These are phyloP conservation scores for Melanostigma gelatinosum DNA, from an alignment of 2,113 vertebrate species.

Conservation along the genomic window DNA sequence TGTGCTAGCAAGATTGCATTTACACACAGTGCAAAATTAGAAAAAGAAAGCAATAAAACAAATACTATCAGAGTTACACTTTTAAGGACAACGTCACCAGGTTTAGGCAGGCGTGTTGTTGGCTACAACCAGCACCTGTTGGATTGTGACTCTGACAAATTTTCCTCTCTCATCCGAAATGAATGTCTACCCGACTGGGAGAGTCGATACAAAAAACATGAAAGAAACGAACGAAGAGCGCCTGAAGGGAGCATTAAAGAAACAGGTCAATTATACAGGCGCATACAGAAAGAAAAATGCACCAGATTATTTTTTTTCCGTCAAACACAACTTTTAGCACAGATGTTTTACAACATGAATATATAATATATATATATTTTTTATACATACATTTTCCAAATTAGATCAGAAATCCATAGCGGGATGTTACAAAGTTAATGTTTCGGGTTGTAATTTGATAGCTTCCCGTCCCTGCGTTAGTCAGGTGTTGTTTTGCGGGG, in stretches of 20 bases:
- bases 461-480: constrained; percentile 57
- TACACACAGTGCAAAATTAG: constrained; percentile 99
- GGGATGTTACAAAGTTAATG: constrained; percentile 47
- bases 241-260: constrained; percentile 58
- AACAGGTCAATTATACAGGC: constrained; percentile 62
- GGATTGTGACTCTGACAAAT: constrained; percentile 69
- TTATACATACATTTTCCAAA: constrained; percentile 80
- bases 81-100: constrained; percentile 91
- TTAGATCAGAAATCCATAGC: constrained; percentile 64
- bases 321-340: constrained; percentile 79
- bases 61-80: constrained; percentile 91
- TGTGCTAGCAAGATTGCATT: constrained; percentile 99
- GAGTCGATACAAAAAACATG: constrained; percentile 52
- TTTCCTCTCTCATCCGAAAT: constrained; percentile 68
- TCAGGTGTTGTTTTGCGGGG: constrained; percentile 66
- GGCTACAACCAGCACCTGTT: constrained; percentile 71
- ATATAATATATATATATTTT: constrained; percentile 80
- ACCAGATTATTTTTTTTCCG: constrained; percentile 54
- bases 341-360: constrained; percentile 83
- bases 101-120: constrained; percentile 85
- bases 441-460: constrained; percentile 51
- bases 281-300: constrained; percentile 64
- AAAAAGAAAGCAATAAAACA: constrained; percentile 82
- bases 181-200: constrained; percentile 45
- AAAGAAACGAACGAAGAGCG: constrained; percentile 53